These are phyloP conservation scores for Stigmatopora nigra DNA, from an alignment of 2,113 vertebrate species.

Conservation along the genomic window DNA sequence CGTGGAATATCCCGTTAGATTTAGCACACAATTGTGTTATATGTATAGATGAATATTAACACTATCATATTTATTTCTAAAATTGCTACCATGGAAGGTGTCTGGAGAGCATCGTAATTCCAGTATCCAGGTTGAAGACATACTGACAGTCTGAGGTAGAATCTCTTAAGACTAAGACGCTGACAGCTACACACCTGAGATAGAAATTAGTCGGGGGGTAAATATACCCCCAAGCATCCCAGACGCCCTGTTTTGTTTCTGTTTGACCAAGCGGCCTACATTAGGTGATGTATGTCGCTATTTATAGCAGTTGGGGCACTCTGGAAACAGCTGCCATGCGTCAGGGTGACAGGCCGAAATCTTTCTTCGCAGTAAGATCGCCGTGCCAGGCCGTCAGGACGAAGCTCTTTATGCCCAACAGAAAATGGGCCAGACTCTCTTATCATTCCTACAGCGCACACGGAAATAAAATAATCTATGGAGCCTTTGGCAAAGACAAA, in stretches of 20 bases:
- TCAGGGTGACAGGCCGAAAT: constrained; percentile 64
- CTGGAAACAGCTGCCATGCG: constrained; percentile 64
- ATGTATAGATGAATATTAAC: neutral
- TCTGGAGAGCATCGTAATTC: neutral
- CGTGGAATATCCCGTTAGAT: too few species aligned
- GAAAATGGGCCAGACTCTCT: constrained; percentile 8
- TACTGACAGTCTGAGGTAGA: constrained; percentile 12
- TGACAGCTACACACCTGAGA: constrained; percentile 18
- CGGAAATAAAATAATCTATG: constrained; percentile 52
- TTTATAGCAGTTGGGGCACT: constrained; percentile 61
- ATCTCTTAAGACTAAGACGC: constrained; percentile 6
- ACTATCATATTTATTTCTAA: constrained; percentile 4
- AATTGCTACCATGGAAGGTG: neutral
- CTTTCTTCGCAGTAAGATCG: constrained; percentile 64
- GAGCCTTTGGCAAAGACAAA: constrained; percentile 50
- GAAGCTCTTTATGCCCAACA: constrained; percentile 11
- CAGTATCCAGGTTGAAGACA: constrained; percentile 16
- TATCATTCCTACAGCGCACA: constrained; percentile 47
- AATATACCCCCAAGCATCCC: constrained; percentile 20
- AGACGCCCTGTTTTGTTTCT: constrained; percentile 50
- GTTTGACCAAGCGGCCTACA: constrained; percentile 69
- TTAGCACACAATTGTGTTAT: too few species aligned
- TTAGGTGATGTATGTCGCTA: constrained; percentile 61
- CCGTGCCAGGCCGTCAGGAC: constrained; percentile 55
- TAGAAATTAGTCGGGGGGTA: constrained; percentile 32